phyloP scores from a whole-genome alignment of 2,113 vertebrate genomes.

The Eclectus roratus region DNA sequence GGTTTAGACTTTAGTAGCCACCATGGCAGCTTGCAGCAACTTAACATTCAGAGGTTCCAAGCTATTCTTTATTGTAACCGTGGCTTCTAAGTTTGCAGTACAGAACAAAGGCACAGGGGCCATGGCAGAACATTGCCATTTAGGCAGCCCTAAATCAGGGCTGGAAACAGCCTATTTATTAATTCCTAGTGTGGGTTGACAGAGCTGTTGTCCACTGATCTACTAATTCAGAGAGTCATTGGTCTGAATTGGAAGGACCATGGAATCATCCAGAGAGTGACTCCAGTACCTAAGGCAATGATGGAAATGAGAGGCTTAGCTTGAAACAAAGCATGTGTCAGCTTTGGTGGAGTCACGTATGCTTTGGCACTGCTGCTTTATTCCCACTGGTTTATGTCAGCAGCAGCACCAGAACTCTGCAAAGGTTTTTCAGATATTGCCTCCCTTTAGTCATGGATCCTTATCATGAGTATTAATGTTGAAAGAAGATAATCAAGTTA shows the following conservation, averaged over 20 bases:
- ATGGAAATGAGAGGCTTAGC: neutral
- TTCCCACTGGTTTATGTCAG: neutral
- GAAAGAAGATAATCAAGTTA: neutral
- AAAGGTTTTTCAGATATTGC: neutral
- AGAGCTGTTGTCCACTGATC: neutral
- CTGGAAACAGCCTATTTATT: conserved; percentile 1
- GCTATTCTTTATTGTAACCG: conserved; percentile 12
- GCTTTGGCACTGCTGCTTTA: neutral
- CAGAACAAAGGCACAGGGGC: conserved; percentile 17
- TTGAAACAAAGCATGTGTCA: neutral
- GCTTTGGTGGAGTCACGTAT: neutral
- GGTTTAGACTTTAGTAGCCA: neutral
- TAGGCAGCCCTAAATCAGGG: conserved; percentile 30
- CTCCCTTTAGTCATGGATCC: neutral
- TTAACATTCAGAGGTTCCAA: conserved; percentile 2
- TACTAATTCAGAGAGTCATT: neutral
- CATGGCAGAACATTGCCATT: neutral
- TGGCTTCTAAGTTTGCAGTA: neutral
- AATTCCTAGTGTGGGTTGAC: neutral
- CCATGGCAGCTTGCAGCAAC: neutral
- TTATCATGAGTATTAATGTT: neutral
- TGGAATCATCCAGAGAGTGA: neutral
- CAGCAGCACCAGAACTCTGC: neutral
- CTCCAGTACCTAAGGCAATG: neutral
- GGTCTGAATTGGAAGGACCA: neutral